Evolutionary conservation across 2,797 vertebrate species (phyloP), one percentile per base, ranked within the genome.

Genomic region (Sebastes melanostomus): DNA sequence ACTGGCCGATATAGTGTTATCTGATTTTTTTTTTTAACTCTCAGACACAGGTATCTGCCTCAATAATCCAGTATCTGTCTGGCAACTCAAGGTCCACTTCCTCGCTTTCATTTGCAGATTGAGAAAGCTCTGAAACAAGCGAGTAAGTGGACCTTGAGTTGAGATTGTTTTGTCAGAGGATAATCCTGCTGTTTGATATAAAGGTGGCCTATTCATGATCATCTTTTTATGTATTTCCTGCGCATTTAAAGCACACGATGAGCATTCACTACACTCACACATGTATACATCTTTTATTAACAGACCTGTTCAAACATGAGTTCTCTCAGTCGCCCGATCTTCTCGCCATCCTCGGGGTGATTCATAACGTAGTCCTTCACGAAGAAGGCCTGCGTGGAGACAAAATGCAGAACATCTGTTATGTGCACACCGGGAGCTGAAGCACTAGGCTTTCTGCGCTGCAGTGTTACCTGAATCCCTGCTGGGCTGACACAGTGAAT

Each of bases 241-340:
- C 8, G 14, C 6, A 22, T 24, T 14, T n/a, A 54, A 63, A 62
- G 58, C 22, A 58, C 30, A 22, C 20, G 8, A 14, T 66, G 42
- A 76, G n/a, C 2, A 27, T 3, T 36, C 13, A 32, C 13, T 10
- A 2, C 14, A 6, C 18, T 18, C 22, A 32, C 42, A 62, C 32
- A 69, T 25, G 4, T 7, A 4, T 14, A 11, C 4, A 67, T 69
- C n/a, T 68, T 13, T 59, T 2, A 25, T 66, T 29, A 92, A 92
- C 94, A 88, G 88, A 99, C 98, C 98, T 99, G 98, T 73, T 99
- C 98, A 0, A 99, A 98, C 97, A 99, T 99, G 85, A 99, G 96
- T 76, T 99, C 98, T 88, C 98, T 95, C 77, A 99, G 95, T 20
- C 97, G 96, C n/a, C 97, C 95, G 32, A 99, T 99, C 93, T 99